Base-by-base conservation (phyloP, 2,797 vertebrate species). In the Hydrophis major region DNA sequence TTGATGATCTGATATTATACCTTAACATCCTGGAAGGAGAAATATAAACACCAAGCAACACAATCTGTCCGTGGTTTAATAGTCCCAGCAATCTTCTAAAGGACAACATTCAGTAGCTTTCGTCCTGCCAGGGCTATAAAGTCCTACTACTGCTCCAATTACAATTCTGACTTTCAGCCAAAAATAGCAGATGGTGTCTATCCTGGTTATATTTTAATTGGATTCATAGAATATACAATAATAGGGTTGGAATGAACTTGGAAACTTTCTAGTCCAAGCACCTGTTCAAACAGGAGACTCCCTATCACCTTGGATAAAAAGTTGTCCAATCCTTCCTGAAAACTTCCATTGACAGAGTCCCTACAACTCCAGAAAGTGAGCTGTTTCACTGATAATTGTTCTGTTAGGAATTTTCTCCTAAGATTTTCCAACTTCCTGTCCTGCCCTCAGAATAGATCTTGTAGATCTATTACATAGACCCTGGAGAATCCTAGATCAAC, bases 41-140 rank as follows among this genome's bases (percentile, higher is more conserved):
- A 95, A 57, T 56, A 13, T 16, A 69, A 90, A 11, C 37, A 56
- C 27, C 53, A 69, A 90, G 63, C 78, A 86, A 7, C n/a, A 87
- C 89, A 56, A 93, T 91, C 50, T 88, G 32, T 37, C 86, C 55
- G 93, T 95, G 89, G 89, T 93, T 93, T 93, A 94, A 94, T 94
- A 93, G 57, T 91, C 60, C 50, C 90, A 95, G 93, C 94, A 93
- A 95, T 96, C 95, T 96, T 91, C 96, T 91, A 95, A 92, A 96
- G 93, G 91, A 94, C 89, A 94, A 92, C 74, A 92, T 94, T 92
- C 90, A 95, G 92, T 92, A 95, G 93, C 69, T 95, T 93, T 63
- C 90, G 89, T n/a, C 55, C 32, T 61, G n/a, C 37, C 57, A 42
- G n/a, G 7, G 8, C 56, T 90, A 93, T 94, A 93, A 94, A 90